Percentiles rank a stretch among this genome's conserved stretches.
Conservation (phyloP, 2,113 vertebrate genomes). For the Arizona elegans region DNA sequence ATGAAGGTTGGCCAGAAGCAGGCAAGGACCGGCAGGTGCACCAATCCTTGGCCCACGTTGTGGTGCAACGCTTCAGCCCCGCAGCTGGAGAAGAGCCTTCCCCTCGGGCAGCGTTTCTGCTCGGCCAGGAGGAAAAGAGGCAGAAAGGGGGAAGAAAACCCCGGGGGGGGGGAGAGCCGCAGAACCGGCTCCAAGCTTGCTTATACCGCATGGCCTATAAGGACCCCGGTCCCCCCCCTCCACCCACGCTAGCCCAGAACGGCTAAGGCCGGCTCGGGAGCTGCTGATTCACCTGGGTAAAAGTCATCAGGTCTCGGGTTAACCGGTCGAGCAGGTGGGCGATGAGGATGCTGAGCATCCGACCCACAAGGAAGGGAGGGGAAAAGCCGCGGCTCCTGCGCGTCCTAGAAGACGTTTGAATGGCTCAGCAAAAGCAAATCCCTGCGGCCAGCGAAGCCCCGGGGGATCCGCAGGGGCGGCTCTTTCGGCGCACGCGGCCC, state of each 20-base stretch:
- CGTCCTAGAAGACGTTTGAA: too few species aligned
- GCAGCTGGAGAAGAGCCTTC: background rate
- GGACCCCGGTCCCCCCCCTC: background rate
- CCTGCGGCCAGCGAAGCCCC: background rate
- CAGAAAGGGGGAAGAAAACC: background rate
- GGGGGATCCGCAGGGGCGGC: background rate
- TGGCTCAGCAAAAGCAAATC: background rate
- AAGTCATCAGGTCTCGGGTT: background rate
- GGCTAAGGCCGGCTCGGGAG: background rate
- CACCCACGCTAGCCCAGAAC: background rate
- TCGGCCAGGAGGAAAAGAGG: background rate
- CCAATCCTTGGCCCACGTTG: background rate
- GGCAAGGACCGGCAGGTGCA: background rate
- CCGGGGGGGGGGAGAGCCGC: accelerated
- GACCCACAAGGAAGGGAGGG: background rate
- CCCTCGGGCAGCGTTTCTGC: background rate
- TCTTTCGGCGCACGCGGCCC: background rate
- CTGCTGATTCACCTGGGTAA: background rate
- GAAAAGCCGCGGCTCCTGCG: background rate
- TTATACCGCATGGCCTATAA: background rate
- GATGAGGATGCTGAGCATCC: background rate
- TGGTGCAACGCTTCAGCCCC: background rate
- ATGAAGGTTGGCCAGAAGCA: background rate
- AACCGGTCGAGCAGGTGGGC: background rate
- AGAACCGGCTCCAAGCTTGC: background rate